Base-by-base conservation (phyloP, 2,113 vertebrate genomes). In the Ranitomeya imitator region DNA sequence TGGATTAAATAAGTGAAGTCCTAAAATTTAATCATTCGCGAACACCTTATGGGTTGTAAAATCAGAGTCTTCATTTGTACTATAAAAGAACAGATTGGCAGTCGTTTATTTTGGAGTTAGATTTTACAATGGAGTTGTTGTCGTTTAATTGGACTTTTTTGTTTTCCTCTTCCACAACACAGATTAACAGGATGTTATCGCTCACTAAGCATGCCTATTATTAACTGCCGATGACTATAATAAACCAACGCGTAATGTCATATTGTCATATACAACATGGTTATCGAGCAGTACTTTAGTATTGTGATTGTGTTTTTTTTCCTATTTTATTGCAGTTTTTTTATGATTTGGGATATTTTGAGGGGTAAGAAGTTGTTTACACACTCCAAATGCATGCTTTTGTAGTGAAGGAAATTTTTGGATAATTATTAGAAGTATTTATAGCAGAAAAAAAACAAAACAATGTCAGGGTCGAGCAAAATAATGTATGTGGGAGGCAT, bases 211-310 rank as follows among this genome's bases (percentile, higher is more conserved):
- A 14, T 61, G 37, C 73, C 73, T 79, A 21, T 69, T 86, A 86
- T 79, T 86, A 86, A 67, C 85, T 31, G 52, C 19, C 16, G n/a
- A 80, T 69, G 51, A 86, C 61, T 80, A 61, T 65, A 86, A 79
- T 79, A 61, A 79, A 73, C 74, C 26, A 59, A 26, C 61, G 65
- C 54, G 31, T 67, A 63, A 77, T 69, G 77, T 86, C 85, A 80
- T 71, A 65, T 71, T 86, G 85, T 80, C 60, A 71, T 86, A 52
- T 71, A 80, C 61, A 71, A 69, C 45, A 86, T 80, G 21, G 59
- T 19, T 69, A 86, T 79, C 67, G 78, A 79, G 45, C 60, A 78
- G 51, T 86, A 10, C 63, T 14, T 45, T n/a, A 23, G 63, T 69
- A 31, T 80, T 51, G 77, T 85, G 74, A 31, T 54, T 61, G 37